Base-by-base conservation (phyloP, 2,888 invertebrate species). In the Lepidocyrtoides sp. region DNA sequence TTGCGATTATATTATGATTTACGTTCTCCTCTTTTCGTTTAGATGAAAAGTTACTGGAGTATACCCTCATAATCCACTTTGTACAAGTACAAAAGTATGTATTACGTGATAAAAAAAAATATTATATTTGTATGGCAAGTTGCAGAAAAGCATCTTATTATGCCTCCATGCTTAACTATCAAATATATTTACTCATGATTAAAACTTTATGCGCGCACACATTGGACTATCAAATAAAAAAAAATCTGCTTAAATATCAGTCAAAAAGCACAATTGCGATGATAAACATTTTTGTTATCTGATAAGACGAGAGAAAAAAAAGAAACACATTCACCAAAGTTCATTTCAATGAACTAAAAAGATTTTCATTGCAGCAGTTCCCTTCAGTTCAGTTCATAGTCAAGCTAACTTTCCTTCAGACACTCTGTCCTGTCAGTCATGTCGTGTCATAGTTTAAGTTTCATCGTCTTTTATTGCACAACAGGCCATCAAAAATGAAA, bases 221-320 rank as follows among this genome's bases (percentile, higher is more conserved):
- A 29, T n/a, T 23, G 2, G 3, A 23, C 14, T 10, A 1, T 14
- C 20, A n/a, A 17, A 57, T 5, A n/a, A 57, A 54, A 17, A 69
- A 69, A 36, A 26, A 5, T 32, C 69, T n/a, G 29, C 32, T 66
- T n/a, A n/a, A n/a, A 77, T 77, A 77, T 77, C 77, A 77, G 77
- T 77, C 77, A 77, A 77, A n/a, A 77, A 26, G 77, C 29, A 77
- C 32, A 77, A 77, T 17, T 77, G 26, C n/a, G n/a, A n/a, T 54
- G 77, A 77, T 77, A 77, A 77, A 26, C 26, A 69, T 44, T 72
- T 36, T 51, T 77, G 51, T 51, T 51, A 17, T 7, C 77, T 77
- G 81, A 81, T 60, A 60, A 81, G 81, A 36, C 5, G 79, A 0
- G 20, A 32, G 57, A 48, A 72, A 23, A 48, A 8, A 17, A 8